phyloP scores from a whole-genome alignment of 2,888 invertebrate genomes.

The Eristalis arbustorum region DNA sequence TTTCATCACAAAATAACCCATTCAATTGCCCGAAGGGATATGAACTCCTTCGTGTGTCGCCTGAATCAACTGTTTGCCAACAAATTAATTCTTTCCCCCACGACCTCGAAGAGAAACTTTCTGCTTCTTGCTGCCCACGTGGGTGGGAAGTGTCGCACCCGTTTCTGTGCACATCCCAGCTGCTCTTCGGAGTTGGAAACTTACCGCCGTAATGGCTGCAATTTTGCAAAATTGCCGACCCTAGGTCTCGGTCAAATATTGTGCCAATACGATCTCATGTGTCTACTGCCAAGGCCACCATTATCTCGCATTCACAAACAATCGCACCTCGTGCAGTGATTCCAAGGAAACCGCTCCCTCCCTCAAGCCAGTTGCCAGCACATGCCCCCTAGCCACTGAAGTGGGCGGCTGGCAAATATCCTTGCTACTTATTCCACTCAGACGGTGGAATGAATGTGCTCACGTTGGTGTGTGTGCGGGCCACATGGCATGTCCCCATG shows the following conservation, averaged over 20 bases:
- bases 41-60: neutral
- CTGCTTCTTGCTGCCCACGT: neutral
- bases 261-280: neutral
- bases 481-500: neutral
- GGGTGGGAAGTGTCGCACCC: too few species aligned
- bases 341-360: neutral
- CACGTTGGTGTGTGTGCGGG: neutral
- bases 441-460: slow-evolving; percentile 39
- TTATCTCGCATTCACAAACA: neutral
- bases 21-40: neutral
- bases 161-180: too few species aligned
- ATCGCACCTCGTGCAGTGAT: slow-evolving; percentile 18
- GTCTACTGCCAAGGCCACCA: slow-evolving; percentile 17
- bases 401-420: slow-evolving; percentile 46
- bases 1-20: too few species aligned
- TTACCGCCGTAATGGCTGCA: neutral
- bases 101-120: too few species aligned
- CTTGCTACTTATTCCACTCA: slow-evolving; percentile 65
- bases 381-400: slow-evolving; percentile 8
- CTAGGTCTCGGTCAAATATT: neutral
- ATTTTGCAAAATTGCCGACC: neutral
- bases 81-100: neutral
- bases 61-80: neutral
- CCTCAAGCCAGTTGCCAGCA: slow-evolving; percentile 26
- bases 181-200: too few species aligned